Conservation (phyloP, 2,113 vertebrate genomes). For the Amphiprion ocellaris region DNA sequence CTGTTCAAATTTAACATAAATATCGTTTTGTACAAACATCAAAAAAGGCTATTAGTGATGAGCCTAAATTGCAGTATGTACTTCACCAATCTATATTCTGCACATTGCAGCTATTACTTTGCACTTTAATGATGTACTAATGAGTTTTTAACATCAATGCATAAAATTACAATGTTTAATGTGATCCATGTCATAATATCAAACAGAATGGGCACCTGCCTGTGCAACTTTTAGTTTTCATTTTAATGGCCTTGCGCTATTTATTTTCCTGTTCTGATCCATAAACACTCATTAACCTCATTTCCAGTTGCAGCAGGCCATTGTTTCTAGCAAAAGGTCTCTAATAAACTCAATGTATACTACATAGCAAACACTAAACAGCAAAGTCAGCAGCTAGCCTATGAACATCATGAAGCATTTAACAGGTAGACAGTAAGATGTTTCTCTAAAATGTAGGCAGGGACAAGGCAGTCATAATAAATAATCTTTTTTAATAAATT, state of each 20-base stretch:
- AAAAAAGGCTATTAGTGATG: conserved; percentile 10
- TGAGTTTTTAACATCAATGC: background rate
- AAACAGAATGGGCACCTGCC: too few relatives aligned
- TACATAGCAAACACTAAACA: background rate
- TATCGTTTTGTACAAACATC: conserved; percentile 16
- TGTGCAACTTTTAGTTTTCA: too few relatives aligned
- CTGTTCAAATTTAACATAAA: conserved; percentile 8
- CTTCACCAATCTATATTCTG: background rate
- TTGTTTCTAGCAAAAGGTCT: too few relatives aligned
- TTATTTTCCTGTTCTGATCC: too few relatives aligned
- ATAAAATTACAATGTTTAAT: too few relatives aligned
- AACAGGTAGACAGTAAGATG: background rate
- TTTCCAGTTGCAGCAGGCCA: too few relatives aligned
- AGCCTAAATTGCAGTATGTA: background rate
- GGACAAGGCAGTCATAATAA: background rate
- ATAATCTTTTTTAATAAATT: too few relatives aligned
- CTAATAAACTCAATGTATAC: too few relatives aligned
- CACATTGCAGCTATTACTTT: background rate
- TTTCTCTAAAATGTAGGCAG: background rate
- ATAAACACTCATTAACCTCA: too few relatives aligned
- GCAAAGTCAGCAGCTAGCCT: background rate
- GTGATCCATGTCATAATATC: too few relatives aligned
- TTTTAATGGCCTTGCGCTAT: too few relatives aligned
- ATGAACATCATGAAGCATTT: background rate
- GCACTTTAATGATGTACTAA: background rate